Evolutionary conservation across 2,113 vertebrate species (phyloP), one percentile per base, ranked within the genome.

Genomic region (Pluvianellus socialis): DNA sequence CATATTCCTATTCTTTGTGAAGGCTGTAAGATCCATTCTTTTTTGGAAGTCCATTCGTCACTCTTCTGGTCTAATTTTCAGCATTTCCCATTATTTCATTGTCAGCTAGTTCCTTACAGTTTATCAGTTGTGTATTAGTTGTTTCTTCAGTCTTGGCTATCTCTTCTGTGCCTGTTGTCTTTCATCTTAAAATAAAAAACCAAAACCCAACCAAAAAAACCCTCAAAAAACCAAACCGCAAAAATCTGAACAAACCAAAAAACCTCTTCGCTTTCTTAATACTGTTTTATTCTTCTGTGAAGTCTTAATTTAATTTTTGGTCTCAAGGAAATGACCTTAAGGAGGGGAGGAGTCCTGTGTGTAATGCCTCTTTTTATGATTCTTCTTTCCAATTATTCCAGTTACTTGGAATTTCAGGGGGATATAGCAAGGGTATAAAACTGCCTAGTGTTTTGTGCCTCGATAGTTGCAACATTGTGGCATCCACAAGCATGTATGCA

Each of bases 351-450:
- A 90, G 45, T 93, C 49, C 49, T 21, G 21, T 56, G 28, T 70
- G 50, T 56, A 80, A 79, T 45, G 59, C 63, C 24, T 86, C 80
- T 83, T 80, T 67, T 20, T 67, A 49, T 77, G 49, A 72, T 86
- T 81, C 20, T 63, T 92, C 44, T 86, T 85, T 81, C 38, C 65
- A 74, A 16, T 84, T 87, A 86, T 83, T 93, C 79, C 67, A 75
- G 66, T 96, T 94, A 87, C 71, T 85, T 89, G 66, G 65, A 87
- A 59, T 95, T 95, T 81, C 70, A 79, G 87, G 81, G 93, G 90
- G 86, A 71, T 56, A 22, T 2, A 93, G 35, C 30, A 82, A 88
- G 86, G 94, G 86, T 45, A n/a, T 86, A 75, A 79, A 83, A 82
- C 61, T 53, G 82, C 62, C 53, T 56, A 70, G 58, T 75, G 49